Evolutionary conservation across 2,113 vertebrate species (phyloP), one percentile per base, ranked within the genome.

Genomic region (Pygoscelis adeliae): DNA sequence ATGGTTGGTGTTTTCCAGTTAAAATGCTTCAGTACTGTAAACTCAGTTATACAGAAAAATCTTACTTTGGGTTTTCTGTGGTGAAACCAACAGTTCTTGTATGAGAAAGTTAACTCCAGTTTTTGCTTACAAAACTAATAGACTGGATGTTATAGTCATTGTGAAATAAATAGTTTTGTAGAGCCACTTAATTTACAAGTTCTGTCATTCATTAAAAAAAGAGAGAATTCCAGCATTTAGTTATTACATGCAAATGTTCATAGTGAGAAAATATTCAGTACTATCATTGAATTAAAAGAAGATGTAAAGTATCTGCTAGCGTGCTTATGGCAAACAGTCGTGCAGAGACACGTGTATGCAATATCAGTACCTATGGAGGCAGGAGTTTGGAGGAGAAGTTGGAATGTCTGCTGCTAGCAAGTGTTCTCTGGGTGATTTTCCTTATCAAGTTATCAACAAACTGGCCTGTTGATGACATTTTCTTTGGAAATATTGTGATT

Each of bases 351-450:
- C 0, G 1, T 30, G 7, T 27, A 56, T n/a, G 32, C 10, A 18
- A 1, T 52, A 27, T 19, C 18, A 44, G 11, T 14, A 49, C 29
- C 5, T 58, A 81, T 44, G 73, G 56, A 87, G 19, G 29, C 20
- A 55, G 36, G 32, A 49, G 46, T 80, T 83, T 97, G 93, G 84
- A 83, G 59, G 26, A 92, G 34, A 56, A 70, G 14, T 3, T 94
- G 59, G 34, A 84, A 69, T 62, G 14, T 83, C 63, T 83, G 36
- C 42, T 70, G 19, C 47, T 86, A 82, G 71, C 42, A 90, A 44
- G 47, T 56, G 29, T 74, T 89, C 88, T 97, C 49, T 84, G 80
- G 70, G 91, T 82, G 76, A 88, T 95, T 97, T 97, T 95, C 69
- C 67, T 87, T 86, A 87, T 67, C 87, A 96, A 95, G 92, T 59